Base-by-base conservation (phyloP, 2,113 vertebrate species). In the Hyperoodon ampullatus region DNA sequence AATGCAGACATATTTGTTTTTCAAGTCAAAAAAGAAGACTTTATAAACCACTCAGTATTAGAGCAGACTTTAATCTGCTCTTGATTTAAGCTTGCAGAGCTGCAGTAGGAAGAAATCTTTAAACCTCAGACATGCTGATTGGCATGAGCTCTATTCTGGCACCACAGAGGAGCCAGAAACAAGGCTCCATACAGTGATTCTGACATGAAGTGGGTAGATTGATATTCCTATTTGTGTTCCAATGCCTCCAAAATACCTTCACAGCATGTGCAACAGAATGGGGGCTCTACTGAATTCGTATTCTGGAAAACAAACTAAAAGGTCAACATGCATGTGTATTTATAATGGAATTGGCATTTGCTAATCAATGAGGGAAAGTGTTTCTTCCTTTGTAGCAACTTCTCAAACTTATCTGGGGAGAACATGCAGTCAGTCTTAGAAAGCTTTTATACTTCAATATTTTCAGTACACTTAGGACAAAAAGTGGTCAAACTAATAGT, bases 41-140 rank as follows among this genome's bases (percentile, higher is more conserved):
- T 93, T 90, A 23, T 81, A 85, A 96, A 53, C 88, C 88, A 95
- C 75, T 95, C 71, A 74, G 50, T 75, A 72, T 93, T 95, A 50
- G 47, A 50, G 47, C 47, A 97, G 75, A 78, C 53, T 88, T 74
- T 97, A 93, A 95, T 74, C 71, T 96, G 86, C 24, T 91, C 88
- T 95, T 95, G 72, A 86, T 92, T 97, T 72, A 94, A 94, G 80
- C 66, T 86, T 92, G 26, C 30, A 86, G 75, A 84, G 61, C 61
- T 94, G n/a, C 88, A 60, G 42, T 88, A 23, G 81, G 72, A 88
- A 95, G 96, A 95, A 97, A 96, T 96, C 92, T 96, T 97, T 97
- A 95, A 96, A 81, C 84, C 80, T 65, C 84, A 96, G 58, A 88
- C 92, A 93, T 85, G 81, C 90, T 93, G 92, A 87, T 81, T 77